phyloP scores from a whole-genome alignment of 2,113 vertebrate species.

The human (Homo sapiens) region DNA sequence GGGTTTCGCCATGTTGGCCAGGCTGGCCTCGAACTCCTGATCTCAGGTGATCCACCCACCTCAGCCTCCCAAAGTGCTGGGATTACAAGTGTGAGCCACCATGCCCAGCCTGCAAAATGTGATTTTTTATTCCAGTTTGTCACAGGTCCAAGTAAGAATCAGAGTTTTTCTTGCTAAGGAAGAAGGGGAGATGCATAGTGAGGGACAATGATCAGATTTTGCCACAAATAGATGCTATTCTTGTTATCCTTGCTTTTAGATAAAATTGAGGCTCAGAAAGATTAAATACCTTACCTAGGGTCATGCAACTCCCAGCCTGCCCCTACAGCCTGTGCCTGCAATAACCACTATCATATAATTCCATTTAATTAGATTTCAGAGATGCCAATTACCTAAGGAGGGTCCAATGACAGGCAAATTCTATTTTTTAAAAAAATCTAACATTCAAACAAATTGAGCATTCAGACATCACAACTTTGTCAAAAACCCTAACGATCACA shows the following conservation, averaged over 20 bases:
- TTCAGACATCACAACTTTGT: neutral
- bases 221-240: neutral
- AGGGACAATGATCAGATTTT: neutral
- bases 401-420: neutral
- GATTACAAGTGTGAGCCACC: too few relatives aligned
- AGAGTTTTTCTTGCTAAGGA: neutral
- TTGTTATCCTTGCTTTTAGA: neutral
- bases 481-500: neutral
- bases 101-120: neutral
- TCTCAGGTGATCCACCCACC: too few relatives aligned
- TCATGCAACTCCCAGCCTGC: neutral
- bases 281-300: neutral
- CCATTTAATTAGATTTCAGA: neutral
- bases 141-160: neutral
- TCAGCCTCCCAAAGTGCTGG: too few relatives aligned
- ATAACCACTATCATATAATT: neutral
- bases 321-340: neutral
- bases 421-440: neutral
- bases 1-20: too few relatives aligned
- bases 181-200: neutral
- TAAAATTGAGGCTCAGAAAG: neutral
- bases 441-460: neutral
- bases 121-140: neutral
- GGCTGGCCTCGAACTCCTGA: too few relatives aligned
- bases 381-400: neutral